phyloP scores from a whole-genome alignment of 1,140 invertebrate genomes.

The Drosophila eugracilis region DNA sequence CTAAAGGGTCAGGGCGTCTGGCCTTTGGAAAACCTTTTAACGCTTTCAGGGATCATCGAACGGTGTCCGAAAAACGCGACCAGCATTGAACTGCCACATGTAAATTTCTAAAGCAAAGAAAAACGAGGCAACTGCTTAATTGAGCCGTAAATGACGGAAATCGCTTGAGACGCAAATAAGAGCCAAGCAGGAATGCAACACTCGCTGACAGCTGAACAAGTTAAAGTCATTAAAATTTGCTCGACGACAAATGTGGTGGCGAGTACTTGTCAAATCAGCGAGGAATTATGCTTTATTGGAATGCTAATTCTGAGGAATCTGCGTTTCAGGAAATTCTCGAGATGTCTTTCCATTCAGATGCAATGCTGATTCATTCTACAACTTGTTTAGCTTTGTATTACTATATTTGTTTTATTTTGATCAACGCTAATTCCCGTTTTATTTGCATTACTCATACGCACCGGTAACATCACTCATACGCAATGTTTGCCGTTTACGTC shows the following conservation, averaged over 20 bases:
- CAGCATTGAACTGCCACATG: conserved; percentile 46
- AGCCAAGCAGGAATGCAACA: conserved; percentile 20
- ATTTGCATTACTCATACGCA: conserved; percentile 50
- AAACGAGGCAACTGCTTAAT: conserved; percentile 64
- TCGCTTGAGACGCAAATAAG: conserved; percentile 22
- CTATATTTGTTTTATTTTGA: conserved; percentile 25
- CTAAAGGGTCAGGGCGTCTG: conserved; percentile 8
- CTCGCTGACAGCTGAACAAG: conserved; percentile 50
- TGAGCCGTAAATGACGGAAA: conserved; percentile 80
- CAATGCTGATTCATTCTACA: conserved; percentile 23
- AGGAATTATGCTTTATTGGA: conserved; percentile 28
- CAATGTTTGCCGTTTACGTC: conserved; percentile 7
- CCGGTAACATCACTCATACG: conserved; percentile 35
- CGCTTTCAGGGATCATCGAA: conserved; percentile 38
- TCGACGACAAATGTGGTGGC: conserved; percentile 66
- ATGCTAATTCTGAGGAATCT: conserved; percentile 15
- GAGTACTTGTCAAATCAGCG: conserved; percentile 15
- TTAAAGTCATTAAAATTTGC: conserved; percentile 61
- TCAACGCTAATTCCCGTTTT: conserved; percentile 40
- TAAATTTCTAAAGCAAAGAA: conserved; percentile 58
- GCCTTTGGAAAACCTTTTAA: conserved; percentile 15
- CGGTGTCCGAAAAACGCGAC: conserved; percentile 13
- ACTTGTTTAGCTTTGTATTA: conserved; percentile 10
- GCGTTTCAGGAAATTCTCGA: conserved; percentile 38
- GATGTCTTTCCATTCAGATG: neutral